Conservation (phyloP, 2,888 invertebrate species). For the Smittia aterrima region DNA sequence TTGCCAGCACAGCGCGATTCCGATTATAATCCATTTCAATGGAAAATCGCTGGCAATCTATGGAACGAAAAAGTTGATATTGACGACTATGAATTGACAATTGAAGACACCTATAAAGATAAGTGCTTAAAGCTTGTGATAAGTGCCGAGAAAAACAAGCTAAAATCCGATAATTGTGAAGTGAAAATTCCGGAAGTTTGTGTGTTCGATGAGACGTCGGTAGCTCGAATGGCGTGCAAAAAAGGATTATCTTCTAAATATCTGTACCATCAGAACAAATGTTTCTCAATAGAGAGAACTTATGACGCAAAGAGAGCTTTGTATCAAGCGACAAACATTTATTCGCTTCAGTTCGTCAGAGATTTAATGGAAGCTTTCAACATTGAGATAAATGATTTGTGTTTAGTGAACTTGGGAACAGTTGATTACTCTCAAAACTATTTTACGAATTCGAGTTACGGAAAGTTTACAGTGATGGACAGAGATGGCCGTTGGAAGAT, state of each 20-base stretch:
- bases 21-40: conserved; percentile 54
- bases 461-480: conserved; percentile 43
- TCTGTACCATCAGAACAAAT: conserved; percentile 13
- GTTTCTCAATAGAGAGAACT: neutral
- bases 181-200: neutral
- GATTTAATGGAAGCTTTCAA: neutral
- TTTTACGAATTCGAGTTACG: conserved; percentile 22
- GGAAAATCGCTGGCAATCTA: conserved; percentile 55
- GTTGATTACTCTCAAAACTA: conserved; percentile 14
- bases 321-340: neutral
- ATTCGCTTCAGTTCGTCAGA: neutral
- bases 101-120: conserved; percentile 34
- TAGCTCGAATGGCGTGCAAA: neutral
- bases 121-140: conserved; percentile 14
- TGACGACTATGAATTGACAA: conserved; percentile 42
- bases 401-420: conserved; percentile 10
- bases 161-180: conserved; percentile 34
- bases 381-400: neutral
- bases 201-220: conserved; percentile 4
- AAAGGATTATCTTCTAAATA: neutral
- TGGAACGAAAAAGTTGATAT: conserved; percentile 48
- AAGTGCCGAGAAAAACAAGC: neutral
- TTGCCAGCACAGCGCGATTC: conserved; percentile 56
- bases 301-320: neutral
- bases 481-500: conserved; percentile 48